Conservation (phyloP, 2,888 invertebrate species). For the Stenodema calcarata region DNA sequence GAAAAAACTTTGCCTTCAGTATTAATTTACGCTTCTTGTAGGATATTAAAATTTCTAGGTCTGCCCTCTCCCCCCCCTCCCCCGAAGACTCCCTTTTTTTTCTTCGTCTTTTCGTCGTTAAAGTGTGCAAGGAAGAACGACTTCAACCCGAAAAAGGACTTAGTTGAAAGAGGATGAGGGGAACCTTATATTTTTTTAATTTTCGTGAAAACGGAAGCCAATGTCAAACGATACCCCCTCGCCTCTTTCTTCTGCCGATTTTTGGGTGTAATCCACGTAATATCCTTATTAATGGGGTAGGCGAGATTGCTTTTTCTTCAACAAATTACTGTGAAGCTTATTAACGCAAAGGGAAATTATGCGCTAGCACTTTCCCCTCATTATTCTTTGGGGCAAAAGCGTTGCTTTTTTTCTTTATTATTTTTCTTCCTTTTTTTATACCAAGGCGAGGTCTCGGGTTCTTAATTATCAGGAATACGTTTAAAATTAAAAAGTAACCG, state of each 20-base stretch:
- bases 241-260: constrained; percentile 43
- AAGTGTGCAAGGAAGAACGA: not conserved
- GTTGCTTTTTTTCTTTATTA: not conserved
- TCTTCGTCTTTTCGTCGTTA: not conserved
- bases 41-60: constrained; percentile 55
- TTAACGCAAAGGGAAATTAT: constrained; percentile 54
- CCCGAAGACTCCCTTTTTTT: not conserved
- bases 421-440: not conserved
- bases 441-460: constrained; percentile 27
- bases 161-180: constrained; percentile 1
- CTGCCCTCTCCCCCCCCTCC: not conserved
- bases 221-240: constrained; percentile 53
- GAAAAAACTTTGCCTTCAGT: constrained; percentile 53
- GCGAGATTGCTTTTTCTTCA: constrained; percentile 54
- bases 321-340: constrained; percentile 53
- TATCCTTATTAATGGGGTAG: constrained; percentile 53
- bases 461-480: constrained; percentile 54
- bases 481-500: constrained; percentile 53
- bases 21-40: constrained; percentile 54
- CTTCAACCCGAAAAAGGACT: not conserved
- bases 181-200: constrained; percentile 52
- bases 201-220: constrained; percentile 51
- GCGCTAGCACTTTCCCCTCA: constrained; percentile 50
- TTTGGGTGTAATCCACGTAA: constrained; percentile 53
- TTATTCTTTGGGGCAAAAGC: constrained; percentile 44